Conservation (phyloP, 2,113 vertebrate genomes). For the Tiliqua scincoides region DNA sequence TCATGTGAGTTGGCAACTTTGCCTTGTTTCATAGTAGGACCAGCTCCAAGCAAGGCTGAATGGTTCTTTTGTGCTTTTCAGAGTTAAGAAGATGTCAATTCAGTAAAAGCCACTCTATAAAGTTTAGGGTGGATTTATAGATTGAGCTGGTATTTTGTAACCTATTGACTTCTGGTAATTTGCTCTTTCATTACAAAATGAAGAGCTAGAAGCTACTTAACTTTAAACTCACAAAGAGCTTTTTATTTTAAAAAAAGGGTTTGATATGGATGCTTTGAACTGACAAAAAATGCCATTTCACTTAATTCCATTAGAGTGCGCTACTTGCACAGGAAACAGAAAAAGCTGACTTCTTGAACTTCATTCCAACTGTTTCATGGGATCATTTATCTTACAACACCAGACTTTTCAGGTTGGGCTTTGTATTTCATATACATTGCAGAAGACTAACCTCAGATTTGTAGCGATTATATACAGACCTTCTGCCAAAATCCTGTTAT, state of each 20-base stretch:
- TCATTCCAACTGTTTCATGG: neutral
- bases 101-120: neutral
- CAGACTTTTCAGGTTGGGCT: neutral
- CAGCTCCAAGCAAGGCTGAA: neutral
- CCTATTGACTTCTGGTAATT: neutral
- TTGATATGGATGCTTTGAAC: neutral
- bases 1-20: neutral
- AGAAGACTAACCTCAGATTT: neutral
- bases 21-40: neutral
- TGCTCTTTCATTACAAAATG: neutral
- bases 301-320: slow-evolving; percentile 58
- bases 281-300: slow-evolving; percentile 22
- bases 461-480: neutral
- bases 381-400: too few species aligned
- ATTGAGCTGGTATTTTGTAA: neutral
- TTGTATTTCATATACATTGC: neutral
- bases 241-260: too few species aligned
- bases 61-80: neutral
- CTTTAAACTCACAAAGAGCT: neutral
- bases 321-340: slow-evolving; percentile 45
- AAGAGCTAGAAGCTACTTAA: neutral
- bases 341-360: neutral
- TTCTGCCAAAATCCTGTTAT: neutral
- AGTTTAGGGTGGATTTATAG: neutral
- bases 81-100: neutral